Base-by-base conservation (phyloP, 2,113 vertebrate species). In the Larimichthys crocea region DNA sequence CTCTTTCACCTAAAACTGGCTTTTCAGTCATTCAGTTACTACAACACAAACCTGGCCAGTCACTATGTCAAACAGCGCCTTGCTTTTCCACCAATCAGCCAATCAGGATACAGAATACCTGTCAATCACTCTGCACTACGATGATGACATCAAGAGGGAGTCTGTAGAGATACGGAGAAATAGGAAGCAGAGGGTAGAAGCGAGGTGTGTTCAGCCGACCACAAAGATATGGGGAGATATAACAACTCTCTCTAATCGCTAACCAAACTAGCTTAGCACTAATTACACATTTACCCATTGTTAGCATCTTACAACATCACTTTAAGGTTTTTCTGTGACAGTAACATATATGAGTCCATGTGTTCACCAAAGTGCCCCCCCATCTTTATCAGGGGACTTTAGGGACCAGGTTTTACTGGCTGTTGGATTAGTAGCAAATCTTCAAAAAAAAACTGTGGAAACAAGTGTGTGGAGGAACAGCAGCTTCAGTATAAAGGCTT, bases 1-100 rank as follows among this genome's bases (percentile, higher is more conserved):
- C 87, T 76, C 74, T 80, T 82, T 80, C 65, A 85, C 83, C 69
- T 83, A 82, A 62, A 86, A 80, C 76, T n/a, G 31, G 69, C 69
- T 76, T 65, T 40, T 9, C 35, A 40, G 78, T 82, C 84, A 52
- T 68, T 86, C 61, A 59, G 70, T 88, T 66, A 42, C 76, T 60
- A 15, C 29, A 48, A 46, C 19, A 14, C 44, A 53, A 64, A 62
- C 15, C 14, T 31, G 52, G 57, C 19, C 65, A 63, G 8, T 61
- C 16, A 35, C 17, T 17, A 26, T 56, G 20, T 44, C 15, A 22
- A 48, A 63, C 8, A 31, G 17, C 5, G 56, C 76, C 52, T 60
- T 73, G 57, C 65, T 72, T 53, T 22, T 14, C 10, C 48, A 40
- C 35, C 76, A 46, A 64, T 3, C 55, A 69, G 73, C 66, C n/a